Evolutionary conservation across 2,797 vertebrate genomes (phyloP).

Genomic region (Spinus olivaceus): DNA sequence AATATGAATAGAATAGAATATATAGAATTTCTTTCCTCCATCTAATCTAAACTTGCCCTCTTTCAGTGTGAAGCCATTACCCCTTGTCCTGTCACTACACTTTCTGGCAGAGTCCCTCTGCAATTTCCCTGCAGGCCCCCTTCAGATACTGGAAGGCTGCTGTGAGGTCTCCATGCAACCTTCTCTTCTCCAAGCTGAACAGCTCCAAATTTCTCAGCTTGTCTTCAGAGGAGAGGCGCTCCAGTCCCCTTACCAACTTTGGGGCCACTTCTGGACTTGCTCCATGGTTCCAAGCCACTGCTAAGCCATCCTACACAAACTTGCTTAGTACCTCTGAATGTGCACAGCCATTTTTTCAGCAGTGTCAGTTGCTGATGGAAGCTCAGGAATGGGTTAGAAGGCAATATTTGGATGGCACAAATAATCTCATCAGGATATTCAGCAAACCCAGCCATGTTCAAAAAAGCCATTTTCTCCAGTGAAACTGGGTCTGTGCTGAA

Average conservation of each 20-base stretch:
- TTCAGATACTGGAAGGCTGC: not conserved
- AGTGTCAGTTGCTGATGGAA: not conserved
- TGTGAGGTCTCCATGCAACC: not conserved
- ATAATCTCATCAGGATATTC: not conserved
- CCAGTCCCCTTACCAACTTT: not conserved
- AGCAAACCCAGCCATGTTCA: not conserved
- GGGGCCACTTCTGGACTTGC: not conserved
- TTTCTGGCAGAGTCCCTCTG: not conserved
- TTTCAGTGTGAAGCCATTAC: not conserved
- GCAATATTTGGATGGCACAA: not conserved
- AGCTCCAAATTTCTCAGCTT: not conserved
- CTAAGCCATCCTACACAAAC: not conserved
- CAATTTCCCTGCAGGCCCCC: rapidly evolving
- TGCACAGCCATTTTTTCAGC: not conserved
- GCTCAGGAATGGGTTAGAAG: not conserved
- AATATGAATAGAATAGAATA: not conserved
- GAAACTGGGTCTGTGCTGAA: not conserved
- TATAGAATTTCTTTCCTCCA: not conserved
- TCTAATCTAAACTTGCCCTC: not conserved
- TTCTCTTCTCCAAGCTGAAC: not conserved
- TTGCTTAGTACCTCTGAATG: not conserved
- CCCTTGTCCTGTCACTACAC: not conserved
- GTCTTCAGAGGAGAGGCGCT: not conserved
- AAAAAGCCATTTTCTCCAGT: not conserved
- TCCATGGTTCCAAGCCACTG: not conserved